phyloP scores from a whole-genome alignment of 1,140 invertebrate genomes.

The Nymphalis io region DNA sequence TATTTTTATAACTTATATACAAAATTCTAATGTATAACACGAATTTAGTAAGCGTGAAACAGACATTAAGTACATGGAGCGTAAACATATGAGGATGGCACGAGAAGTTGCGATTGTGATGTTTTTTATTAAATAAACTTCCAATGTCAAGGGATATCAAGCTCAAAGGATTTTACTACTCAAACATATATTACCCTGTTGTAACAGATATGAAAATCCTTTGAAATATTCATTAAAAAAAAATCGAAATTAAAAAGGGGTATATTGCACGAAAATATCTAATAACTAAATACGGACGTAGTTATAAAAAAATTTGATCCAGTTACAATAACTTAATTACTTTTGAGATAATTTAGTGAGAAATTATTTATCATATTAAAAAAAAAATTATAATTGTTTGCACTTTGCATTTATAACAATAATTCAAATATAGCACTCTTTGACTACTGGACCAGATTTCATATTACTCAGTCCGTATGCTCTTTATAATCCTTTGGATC shows the following conservation, averaged over 20 bases:
- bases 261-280: constrained; percentile 17
- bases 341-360: no score
- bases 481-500: constrained; percentile 33
- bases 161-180: constrained; percentile 33
- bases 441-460: no score
- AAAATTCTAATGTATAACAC: constrained; percentile 52
- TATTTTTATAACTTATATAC: constrained; percentile 41
- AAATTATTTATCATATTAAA: no score
- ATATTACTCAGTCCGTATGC: background rate
- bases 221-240: constrained; percentile 8
- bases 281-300: background rate
- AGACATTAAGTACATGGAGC: constrained; percentile 52
- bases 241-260: constrained; percentile 7
- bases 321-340: no score
- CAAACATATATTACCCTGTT: constrained; percentile 41
- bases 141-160: background rate
- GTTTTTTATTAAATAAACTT: constrained; percentile 2
- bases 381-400: no score
- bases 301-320: no score
- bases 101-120: constrained; percentile 4
- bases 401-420: no score
- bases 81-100: constrained; percentile 34
- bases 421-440: no score
- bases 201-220: constrained; percentile 39
- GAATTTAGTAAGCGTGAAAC: constrained; percentile 45